Percentiles rank a stretch among this genome's conserved stretches.
Conservation (phyloP, 2,113 vertebrate genomes). For the Tragelaphus imberbis region DNA sequence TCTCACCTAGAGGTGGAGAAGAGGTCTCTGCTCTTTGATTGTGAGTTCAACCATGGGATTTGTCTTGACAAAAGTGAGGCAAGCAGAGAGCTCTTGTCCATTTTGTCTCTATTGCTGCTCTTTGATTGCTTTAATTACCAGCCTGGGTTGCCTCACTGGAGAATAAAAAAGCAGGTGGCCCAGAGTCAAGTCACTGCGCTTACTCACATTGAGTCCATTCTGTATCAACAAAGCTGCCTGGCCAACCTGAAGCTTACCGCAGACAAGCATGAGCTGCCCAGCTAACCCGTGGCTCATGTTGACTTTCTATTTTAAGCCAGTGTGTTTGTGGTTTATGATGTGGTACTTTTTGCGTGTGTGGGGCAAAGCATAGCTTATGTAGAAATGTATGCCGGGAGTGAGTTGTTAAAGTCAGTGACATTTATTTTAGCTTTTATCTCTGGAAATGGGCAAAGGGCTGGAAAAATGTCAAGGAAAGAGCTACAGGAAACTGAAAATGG, state of each 20-base stretch:
- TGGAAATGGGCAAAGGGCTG: background rate
- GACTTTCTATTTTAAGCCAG: background rate
- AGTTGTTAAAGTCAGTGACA: background rate
- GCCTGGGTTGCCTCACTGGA: background rate
- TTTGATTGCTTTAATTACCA: background rate
- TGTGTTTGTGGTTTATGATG: background rate
- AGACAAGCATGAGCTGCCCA: background rate
- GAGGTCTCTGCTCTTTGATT: background rate
- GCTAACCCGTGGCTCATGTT: background rate
- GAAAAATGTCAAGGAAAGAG: background rate
- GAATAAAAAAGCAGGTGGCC: background rate
- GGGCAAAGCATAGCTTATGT: background rate
- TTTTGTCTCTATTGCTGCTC: background rate
- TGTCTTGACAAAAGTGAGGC: background rate
- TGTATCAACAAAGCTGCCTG: background rate
- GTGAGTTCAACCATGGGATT: background rate
- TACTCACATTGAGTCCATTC: background rate
- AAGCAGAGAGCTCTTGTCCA: background rate
- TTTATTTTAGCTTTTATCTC: background rate
- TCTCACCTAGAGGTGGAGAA: background rate
- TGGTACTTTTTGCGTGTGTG: background rate
- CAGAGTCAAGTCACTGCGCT: background rate
- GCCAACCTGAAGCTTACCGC: background rate
- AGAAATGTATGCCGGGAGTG: background rate
- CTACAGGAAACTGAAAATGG: background rate